Base-by-base conservation (phyloP, 2,888 invertebrate genomes). In the Ceraclea dissimilis region DNA sequence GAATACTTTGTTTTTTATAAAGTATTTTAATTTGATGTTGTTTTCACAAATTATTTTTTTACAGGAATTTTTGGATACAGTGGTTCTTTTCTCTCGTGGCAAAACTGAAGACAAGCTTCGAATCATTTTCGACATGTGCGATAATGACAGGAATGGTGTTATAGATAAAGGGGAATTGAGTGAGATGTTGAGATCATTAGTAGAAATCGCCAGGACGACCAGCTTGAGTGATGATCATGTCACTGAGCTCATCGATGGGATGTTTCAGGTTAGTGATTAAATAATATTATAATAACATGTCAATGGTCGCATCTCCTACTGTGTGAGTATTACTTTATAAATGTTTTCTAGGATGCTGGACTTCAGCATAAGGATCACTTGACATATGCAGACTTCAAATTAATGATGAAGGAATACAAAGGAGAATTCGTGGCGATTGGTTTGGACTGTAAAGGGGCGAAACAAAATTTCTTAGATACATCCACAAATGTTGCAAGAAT, bases 91-190 rank as follows among this genome's bases (percentile, higher is more conserved):
- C 69, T 93, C 94, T 0, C 83, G 91, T 0, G 95, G 94, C 5
- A 91, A 91, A 65, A 93, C 93, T 1, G 94, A 94, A 65, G 93
- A 94, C 67, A 95, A 95, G 67, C 75, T 96, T 33, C 80, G 94
- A 4, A 94, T 96, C 31, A 93, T 97, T 63, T 96, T 96, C 68
- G 93, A 96, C 70, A 96, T 97, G 96, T 96, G 96, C 66, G 96
- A 96, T 68, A 91, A 93, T 65, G 93, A 96, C 68, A 83, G 92
- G 16, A 93, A 93, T 65, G 93, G 95, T 0, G 91, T 93, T 1
- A 96, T 96, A 57, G 94, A 95, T 67, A 94, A 95, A 67, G 88
- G 85, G 1, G 95, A 96, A 68, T 77, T 97, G 18, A 93, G 91
- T 19, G 93, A 94, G 70, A 94, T 97, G 90, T 75, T 97, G 67